Evolutionary conservation across 2,888 invertebrate species (phyloP).

Genomic region (Hyposoter dolosus): DNA sequence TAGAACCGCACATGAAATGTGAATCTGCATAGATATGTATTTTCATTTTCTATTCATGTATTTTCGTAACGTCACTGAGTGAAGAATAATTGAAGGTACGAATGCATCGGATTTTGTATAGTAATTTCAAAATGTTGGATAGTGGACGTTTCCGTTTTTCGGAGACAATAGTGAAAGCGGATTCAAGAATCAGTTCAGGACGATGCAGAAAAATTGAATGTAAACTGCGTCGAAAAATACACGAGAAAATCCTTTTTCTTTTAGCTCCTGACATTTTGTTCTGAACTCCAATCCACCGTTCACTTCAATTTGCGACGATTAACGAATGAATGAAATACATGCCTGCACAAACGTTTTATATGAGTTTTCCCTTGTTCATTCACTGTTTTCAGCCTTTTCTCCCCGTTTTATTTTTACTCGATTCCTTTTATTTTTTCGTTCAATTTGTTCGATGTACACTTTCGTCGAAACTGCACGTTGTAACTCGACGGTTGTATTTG

Average conservation of each 20-base stretch:
- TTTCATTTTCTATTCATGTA: conserved; percentile 13
- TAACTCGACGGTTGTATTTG: conserved; percentile 25
- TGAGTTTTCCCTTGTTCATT: conserved; percentile 35
- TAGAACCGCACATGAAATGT: conserved; percentile 37
- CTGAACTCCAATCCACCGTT: conserved; percentile 14
- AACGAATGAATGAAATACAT: conserved; percentile 54
- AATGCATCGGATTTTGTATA: background rate
- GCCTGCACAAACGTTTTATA: conserved; percentile 40
- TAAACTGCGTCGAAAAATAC: background rate
- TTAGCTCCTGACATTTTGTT: conserved; percentile 5
- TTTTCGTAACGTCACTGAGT: conserved; percentile 5
- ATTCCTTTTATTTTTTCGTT: conserved; percentile 32
- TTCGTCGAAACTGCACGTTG: conserved; percentile 11
- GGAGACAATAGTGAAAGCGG: background rate
- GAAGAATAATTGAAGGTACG: background rate
- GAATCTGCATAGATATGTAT: background rate
- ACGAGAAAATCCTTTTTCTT: background rate
- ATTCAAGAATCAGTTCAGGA: background rate
- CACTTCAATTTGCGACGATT: conserved; percentile 61
- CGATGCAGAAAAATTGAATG: background rate
- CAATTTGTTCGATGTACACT: conserved; percentile 41
- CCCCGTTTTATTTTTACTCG: conserved; percentile 5
- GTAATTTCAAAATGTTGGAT: background rate
- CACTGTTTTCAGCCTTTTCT: conserved; percentile 12
- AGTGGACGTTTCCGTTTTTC: background rate